These are phyloP conservation scores for Trissonchulus sp. DNA, from an alignment of 2,888 invertebrate genomes.

Conservation along the genomic window DNA sequence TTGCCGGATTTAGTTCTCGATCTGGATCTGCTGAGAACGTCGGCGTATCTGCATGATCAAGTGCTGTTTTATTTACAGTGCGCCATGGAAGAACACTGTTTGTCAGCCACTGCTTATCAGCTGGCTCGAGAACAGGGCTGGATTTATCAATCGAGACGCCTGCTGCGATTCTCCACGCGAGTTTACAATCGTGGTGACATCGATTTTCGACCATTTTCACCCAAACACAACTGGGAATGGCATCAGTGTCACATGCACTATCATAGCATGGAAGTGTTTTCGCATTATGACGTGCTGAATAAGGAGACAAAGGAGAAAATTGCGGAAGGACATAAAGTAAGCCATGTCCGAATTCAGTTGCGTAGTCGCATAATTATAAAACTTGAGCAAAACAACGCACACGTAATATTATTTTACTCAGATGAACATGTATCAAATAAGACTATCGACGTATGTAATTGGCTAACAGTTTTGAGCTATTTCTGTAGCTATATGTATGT, in stretches of 20 bases:
- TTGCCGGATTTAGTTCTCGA: slow-evolving; percentile 72
- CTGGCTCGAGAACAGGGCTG: slow-evolving; percentile 59
- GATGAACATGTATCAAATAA: too few species aligned
- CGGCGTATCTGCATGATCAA: slow-evolving; percentile 78
- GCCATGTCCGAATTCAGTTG: too few species aligned
- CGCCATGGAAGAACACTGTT: slow-evolving; percentile 93
- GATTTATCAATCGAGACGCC: slow-evolving; percentile 72
- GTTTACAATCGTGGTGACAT: slow-evolving; percentile 80
- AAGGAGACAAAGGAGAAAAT: slow-evolving; percentile 63
- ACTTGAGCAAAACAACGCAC: too few species aligned
- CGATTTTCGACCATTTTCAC: slow-evolving; percentile 79
- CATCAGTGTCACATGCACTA: slow-evolving; percentile 97
- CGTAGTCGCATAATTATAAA: too few species aligned
- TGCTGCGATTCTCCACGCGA: slow-evolving; percentile 84
- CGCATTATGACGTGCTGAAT: slow-evolving; percentile 84
- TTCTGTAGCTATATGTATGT: too few species aligned
- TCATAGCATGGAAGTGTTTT: slow-evolving; percentile 96
- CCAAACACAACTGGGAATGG: slow-evolving; percentile 91
- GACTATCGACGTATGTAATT: too few species aligned
- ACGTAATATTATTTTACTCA: too few species aligned
- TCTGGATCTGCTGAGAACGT: slow-evolving; percentile 67
- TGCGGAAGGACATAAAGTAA: slow-evolving; percentile 79
- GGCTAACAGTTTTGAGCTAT: too few species aligned
- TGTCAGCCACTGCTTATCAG: slow-evolving; percentile 75
- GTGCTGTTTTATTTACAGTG: slow-evolving; percentile 79